Conservation (phyloP, 2,797 vertebrate species). For the Discoglossus pictus region DNA sequence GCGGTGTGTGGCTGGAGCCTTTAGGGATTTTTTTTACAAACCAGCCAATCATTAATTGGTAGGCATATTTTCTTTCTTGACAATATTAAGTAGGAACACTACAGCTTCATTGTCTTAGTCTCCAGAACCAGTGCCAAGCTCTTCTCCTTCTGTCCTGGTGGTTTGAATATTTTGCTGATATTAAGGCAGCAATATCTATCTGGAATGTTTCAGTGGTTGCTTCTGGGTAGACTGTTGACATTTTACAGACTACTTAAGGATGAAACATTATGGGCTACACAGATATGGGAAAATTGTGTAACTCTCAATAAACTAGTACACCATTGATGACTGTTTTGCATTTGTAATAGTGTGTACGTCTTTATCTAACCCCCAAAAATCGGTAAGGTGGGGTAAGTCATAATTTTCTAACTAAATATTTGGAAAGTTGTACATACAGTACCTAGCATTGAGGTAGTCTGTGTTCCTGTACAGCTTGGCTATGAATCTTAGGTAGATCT, state of each 20-base stretch:
- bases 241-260: slow-evolving; percentile 53
- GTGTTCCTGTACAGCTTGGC: slow-evolving; percentile 41
- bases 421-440: slow-evolving; percentile 47
- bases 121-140: slow-evolving; percentile 41
- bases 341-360: slow-evolving; percentile 69
- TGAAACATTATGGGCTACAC: slow-evolving; percentile 49
- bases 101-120: slow-evolving; percentile 1
- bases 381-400: slow-evolving; percentile 48
- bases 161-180: slow-evolving; percentile 6
- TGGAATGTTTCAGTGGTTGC: slow-evolving; percentile 4
- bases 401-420: slow-evolving; percentile 56
- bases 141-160: slow-evolving; percentile 15
- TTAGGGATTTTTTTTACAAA: slow-evolving; percentile 5
- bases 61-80: slow-evolving; percentile 14
- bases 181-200: slow-evolving; percentile 9
- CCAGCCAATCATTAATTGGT: slow-evolving; percentile 22
- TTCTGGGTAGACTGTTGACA: slow-evolving; percentile 15
- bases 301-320: slow-evolving; percentile 71
- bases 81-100: not conserved
- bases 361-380: slow-evolving; percentile 2
- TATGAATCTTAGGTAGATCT: slow-evolving; percentile 34
- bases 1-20: slow-evolving; percentile 2
- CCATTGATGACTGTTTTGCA: slow-evolving; percentile 67
- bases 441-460: slow-evolving; percentile 47
- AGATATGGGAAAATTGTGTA: slow-evolving; percentile 60